Evolutionary conservation across 2,888 invertebrate genomes (phyloP).

Genomic region (Amblyteles armatorius): DNA sequence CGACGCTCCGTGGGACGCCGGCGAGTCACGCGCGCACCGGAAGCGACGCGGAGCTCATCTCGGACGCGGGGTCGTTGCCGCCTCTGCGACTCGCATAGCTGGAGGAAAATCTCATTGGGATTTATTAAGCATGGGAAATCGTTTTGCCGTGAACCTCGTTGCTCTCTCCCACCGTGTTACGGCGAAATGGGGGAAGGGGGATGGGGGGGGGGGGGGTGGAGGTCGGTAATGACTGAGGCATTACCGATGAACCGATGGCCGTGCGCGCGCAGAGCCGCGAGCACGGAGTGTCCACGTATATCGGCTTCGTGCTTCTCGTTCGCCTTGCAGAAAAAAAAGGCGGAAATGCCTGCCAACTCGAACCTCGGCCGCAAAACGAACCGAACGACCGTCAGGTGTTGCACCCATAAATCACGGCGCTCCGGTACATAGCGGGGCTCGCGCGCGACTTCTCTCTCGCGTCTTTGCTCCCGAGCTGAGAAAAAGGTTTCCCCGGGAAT

Average conservation of each 20-base stretch:
- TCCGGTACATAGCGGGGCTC: slow-evolving; percentile 35
- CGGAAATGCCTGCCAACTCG: slow-evolving; percentile 77
- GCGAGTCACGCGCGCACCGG: slow-evolving; percentile 36
- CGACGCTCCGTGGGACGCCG: neutral
- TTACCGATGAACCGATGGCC: slow-evolving; percentile 76
- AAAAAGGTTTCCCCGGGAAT: slow-evolving; percentile 24
- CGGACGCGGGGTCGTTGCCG: neutral
- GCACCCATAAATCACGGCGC: slow-evolving; percentile 80
- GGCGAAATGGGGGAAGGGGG: no score
- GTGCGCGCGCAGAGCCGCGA: slow-evolving; percentile 50
- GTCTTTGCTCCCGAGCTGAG: slow-evolving; percentile 22
- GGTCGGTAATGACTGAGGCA: slow-evolving; percentile 78
- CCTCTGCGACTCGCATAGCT: neutral
- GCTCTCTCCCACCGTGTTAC: slow-evolving; percentile 18
- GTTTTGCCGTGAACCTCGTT: slow-evolving; percentile 67
- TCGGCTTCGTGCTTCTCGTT: slow-evolving; percentile 25
- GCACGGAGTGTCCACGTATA: slow-evolving; percentile 9
- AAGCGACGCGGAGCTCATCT: slow-evolving; percentile 18
- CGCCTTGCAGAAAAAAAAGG: slow-evolving; percentile 72
- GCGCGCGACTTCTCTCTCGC: slow-evolving; percentile 48
- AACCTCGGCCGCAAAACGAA: slow-evolving; percentile 78
- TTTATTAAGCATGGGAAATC: slow-evolving; percentile 80
- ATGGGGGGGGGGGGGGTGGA: neutral
- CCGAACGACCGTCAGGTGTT: slow-evolving; percentile 81
- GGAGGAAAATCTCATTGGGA: slow-evolving; percentile 77